These are phyloP conservation scores for Fragariocoptes setiger DNA, from an alignment of 1,140 invertebrate species.

Conservation along the genomic window DNA sequence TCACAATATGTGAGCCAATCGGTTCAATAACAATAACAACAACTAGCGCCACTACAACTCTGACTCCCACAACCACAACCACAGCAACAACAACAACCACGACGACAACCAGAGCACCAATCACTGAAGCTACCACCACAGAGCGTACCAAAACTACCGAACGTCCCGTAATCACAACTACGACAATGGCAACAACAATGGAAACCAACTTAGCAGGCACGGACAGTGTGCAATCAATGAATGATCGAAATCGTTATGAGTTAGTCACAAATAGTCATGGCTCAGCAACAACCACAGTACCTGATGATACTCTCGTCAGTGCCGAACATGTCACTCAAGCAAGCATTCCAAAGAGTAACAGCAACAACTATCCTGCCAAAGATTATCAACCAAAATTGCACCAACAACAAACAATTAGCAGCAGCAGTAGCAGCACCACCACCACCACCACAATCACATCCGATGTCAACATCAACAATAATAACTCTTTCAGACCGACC, in stretches of 20 bases:
- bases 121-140: neutral
- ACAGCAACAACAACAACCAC: neutral
- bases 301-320: neutral
- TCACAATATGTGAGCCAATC: constrained; percentile 1
- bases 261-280: no score
- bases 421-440: no score
- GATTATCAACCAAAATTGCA: neutral
- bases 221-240: neutral
- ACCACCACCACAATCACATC: neutral
- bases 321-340: neutral
- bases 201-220: neutral
- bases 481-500: neutral
- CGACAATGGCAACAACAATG: neutral
- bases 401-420: neutral
- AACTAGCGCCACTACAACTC: constrained; percentile 3
- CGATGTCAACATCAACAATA: neutral
- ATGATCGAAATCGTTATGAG: neutral
- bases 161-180: neutral
- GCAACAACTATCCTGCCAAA: neutral
- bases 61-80: neutral
- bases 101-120: neutral
- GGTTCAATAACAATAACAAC: constrained; percentile 3
- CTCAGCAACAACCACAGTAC: no score
- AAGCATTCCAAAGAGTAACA: neutral
- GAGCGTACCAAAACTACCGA: neutral